Evolutionary conservation across 1,140 invertebrate species (phyloP).

Genomic region (Thereuonema tuberculata): DNA sequence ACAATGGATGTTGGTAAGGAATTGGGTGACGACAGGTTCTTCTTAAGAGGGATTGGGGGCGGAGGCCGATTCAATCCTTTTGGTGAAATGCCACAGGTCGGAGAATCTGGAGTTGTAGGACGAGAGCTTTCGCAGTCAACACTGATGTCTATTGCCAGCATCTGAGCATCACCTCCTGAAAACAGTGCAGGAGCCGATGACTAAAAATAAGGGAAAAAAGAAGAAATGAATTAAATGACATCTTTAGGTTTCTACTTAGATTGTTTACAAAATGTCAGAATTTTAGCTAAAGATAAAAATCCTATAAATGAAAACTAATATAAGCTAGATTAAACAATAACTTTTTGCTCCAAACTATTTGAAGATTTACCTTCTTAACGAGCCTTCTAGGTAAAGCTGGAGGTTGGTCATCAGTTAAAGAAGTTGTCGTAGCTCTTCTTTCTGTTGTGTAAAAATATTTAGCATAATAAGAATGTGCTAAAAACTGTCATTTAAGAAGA

Average conservation of each 20-base stretch:
- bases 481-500: neutral
- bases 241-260: too few species aligned
- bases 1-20: neutral
- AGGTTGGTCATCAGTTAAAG: constrained; percentile 10
- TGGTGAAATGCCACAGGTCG: constrained; percentile 31
- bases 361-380: constrained; percentile 16
- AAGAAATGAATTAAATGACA: neutral
- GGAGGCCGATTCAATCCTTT: constrained; percentile 20
- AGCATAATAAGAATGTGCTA: constrained; percentile 9
- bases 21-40: constrained; percentile 16
- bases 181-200: constrained; percentile 18
- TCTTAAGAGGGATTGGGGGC: constrained; percentile 25
- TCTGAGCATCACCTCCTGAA: constrained; percentile 9
- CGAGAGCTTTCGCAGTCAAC: constrained; percentile 11
- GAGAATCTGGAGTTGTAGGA: constrained; percentile 37
- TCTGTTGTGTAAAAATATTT: constrained; percentile 13
- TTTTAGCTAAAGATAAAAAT: neutral
- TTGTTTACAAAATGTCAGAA: neutral
- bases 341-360: neutral
- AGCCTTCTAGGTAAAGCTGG: constrained; percentile 18
- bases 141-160: constrained; percentile 15
- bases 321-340: neutral
- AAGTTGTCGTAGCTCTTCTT: constrained; percentile 12
- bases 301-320: neutral
- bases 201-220: constrained; percentile 16